A percentile compares a stretch with the other conserved stretches of the same genome.
phyloP scores from a whole-genome alignment of 2,797 vertebrate species.

The Catamblyrhynchus diadema region DNA sequence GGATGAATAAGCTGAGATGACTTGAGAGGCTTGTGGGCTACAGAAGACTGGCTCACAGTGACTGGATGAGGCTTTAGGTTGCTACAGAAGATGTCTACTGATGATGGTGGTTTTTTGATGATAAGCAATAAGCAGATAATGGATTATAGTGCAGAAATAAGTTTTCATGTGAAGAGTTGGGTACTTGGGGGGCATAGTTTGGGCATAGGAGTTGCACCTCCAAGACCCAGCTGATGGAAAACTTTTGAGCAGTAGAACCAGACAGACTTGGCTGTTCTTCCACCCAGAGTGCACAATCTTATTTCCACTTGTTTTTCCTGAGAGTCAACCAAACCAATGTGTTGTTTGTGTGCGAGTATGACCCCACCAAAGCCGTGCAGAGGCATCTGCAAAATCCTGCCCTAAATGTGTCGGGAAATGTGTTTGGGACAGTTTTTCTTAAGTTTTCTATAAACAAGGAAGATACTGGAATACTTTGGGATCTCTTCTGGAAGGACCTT shows the following conservation, averaged over 20 bases:
- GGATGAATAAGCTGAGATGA: slow-evolving; percentile 13
- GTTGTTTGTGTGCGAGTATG: neutral
- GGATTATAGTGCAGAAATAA: neutral
- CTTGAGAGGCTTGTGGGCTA: neutral
- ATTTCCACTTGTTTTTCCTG: neutral
- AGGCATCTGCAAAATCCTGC: neutral
- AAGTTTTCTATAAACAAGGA: neutral
- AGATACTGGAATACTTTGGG: neutral
- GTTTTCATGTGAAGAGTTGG: neutral
- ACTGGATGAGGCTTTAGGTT: neutral
- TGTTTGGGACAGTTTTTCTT: neutral
- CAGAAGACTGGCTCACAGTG: neutral
- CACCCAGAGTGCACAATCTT: neutral
- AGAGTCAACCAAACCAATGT: neutral
- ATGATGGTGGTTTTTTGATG: neutral
- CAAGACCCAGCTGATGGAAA: neutral
- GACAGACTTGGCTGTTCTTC: neutral
- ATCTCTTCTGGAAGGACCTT: neutral
- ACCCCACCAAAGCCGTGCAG: neutral
- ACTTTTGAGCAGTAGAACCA: neutral
- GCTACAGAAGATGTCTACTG: neutral
- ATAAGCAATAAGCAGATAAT: neutral
- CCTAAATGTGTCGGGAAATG: neutral
- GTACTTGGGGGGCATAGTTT: neutral
- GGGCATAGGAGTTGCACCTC: neutral